A percentile compares a stretch with the other conserved stretches of the same genome.
These are phyloP conservation scores for Crotalus adamanteus DNA, from an alignment of 2,797 vertebrate genomes.

Conservation along the genomic window DNA sequence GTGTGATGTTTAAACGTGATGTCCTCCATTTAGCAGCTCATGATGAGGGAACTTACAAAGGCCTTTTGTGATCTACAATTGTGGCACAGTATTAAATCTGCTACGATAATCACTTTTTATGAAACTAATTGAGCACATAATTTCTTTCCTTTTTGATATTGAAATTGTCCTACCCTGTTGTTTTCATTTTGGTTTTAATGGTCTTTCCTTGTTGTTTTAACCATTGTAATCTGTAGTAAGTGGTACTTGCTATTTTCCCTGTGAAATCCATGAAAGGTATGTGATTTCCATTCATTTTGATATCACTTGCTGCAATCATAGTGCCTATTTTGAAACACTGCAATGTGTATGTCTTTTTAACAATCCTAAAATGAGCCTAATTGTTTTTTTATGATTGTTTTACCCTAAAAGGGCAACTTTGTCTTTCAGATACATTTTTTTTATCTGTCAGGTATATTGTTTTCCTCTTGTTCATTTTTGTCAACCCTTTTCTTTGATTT, in stretches of 20 bases:
- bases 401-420: neutral
- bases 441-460: neutral
- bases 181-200: neutral
- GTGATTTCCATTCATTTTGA: neutral
- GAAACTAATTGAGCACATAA: neutral
- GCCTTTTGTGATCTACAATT: neutral
- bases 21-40: neutral
- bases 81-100: neutral
- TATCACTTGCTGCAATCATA: neutral
- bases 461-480: neutral
- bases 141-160: neutral
- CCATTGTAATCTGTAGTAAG: neutral
- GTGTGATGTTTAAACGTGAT: neutral
- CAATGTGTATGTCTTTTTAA: neutral
- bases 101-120: neutral
- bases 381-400: neutral
- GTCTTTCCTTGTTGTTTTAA: neutral
- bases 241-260: neutral
- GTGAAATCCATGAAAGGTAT: neutral
- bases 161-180: neutral
- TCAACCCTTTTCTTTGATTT: neutral
- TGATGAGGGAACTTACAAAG: neutral
- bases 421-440: neutral
- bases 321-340: neutral
- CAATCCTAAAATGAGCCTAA: neutral